Evolutionary conservation across 2,797 vertebrate species (phyloP), one percentile per base, ranked within the genome.

Genomic region (Gallinago solitaria): DNA sequence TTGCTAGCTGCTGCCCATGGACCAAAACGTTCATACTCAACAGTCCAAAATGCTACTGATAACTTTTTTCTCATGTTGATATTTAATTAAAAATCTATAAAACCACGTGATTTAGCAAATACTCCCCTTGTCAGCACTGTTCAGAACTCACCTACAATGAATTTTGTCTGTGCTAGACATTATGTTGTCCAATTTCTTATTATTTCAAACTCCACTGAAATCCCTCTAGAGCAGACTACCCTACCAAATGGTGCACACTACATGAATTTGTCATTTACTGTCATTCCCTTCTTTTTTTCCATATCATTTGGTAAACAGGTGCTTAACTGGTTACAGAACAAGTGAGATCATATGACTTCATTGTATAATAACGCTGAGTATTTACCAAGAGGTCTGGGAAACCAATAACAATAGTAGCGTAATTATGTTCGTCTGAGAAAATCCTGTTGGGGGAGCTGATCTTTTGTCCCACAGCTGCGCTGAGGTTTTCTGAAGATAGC

Each of bases 321-420:
- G 71, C 39, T 65, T 50, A 87, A 79, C 0, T 3, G 19, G 59
- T 48, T 69, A 61, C 28, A 86, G 87, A 86, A 96, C 53, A 93
- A 87, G 71, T 9, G 33, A 78, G 65, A 68, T 74, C 8, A 67
- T 23, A 75, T 68, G 69, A 94, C 64, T 86, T 94, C 41, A 90
- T 6, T 35, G 53, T 48, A 67, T 41, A 76, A 87, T 86, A 91
- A 89, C 11, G 15, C 12, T 7, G 48, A 93, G 21, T 94, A 95
- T 98, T 98, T 98, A 99, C 99, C 99, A 99, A 98, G 51, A 99
- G 99, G 96, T 99, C 99, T 60, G 99, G 99, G 97, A 99, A 99
- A 69, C 99, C 99, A 74, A 99, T 95, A 9, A 99, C 83, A 54
- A 99, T 25, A 39, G 97, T 98, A 30, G 99, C 99, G 16, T 98